Evolutionary conservation across 2,888 invertebrate genomes (phyloP).

Genomic region (Lithosia quadra): DNA sequence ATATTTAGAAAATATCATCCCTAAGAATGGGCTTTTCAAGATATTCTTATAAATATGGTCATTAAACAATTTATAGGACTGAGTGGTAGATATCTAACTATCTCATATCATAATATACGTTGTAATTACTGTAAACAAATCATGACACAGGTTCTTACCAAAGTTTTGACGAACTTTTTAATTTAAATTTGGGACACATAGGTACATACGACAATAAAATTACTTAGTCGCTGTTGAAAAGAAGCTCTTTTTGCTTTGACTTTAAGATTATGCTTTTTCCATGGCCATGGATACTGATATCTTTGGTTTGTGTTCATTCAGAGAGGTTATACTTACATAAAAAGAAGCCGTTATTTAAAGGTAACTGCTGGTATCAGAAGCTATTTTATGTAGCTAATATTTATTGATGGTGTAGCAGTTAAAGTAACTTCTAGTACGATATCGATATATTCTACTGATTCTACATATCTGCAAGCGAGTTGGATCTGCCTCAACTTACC

Average conservation of each 20-base stretch:
- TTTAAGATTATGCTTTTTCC: neutral
- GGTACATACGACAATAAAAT: neutral
- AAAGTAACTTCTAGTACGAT: neutral
- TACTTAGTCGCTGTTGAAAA: neutral
- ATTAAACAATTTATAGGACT: neutral
- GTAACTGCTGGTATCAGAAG: neutral
- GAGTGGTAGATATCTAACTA: too few species aligned
- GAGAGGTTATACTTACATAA: neutral
- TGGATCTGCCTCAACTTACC: neutral
- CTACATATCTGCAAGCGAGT: neutral
- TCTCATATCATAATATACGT: neutral
- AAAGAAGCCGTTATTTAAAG: neutral
- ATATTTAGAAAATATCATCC: neutral
- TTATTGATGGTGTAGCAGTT: neutral
- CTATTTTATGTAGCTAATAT: neutral
- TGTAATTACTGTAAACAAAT: neutral
- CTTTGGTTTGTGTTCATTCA: neutral
- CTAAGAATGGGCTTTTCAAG: neutral
- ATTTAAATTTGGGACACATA: neutral
- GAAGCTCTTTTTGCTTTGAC: neutral
- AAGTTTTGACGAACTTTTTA: neutral
- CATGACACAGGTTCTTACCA: conserved; percentile 3
- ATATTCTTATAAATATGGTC: neutral
- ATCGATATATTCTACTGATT: neutral
- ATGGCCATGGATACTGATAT: neutral